Evolutionary conservation across 2,888 invertebrate species (phyloP).

Genomic region (Mesochorus sp.): DNA sequence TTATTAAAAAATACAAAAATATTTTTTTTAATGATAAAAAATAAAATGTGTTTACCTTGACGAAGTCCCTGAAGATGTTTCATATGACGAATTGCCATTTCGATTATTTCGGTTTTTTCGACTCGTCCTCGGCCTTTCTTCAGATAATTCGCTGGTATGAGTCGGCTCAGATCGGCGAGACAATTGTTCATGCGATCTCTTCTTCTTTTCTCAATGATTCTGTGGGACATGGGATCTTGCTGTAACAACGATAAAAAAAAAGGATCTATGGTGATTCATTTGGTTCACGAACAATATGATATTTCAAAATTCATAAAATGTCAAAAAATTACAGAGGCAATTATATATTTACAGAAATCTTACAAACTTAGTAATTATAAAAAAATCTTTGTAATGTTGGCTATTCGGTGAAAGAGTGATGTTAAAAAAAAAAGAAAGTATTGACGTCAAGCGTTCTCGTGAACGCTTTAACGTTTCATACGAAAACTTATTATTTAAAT

Average conservation of each 20-base stretch:
- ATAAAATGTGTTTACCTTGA: constrained; percentile 70
- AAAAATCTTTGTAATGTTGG: too few species aligned
- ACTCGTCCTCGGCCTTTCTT: constrained; percentile 97
- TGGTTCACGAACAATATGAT: background rate
- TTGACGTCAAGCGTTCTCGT: constrained; percentile 13
- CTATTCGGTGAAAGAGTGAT: background rate
- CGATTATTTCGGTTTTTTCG: constrained; percentile 98
- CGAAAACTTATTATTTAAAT: background rate
- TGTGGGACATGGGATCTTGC: constrained; percentile 98
- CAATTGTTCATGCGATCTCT: constrained; percentile 99
- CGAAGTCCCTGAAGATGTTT: constrained; percentile 91
- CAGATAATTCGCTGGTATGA: constrained; percentile 96
- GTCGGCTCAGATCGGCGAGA: constrained; percentile 94
- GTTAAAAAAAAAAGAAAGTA: constrained; percentile 14
- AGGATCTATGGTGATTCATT: background rate
- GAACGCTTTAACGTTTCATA: background rate
- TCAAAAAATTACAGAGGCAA: too few species aligned
- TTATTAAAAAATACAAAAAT: background rate
- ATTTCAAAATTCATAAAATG: background rate
- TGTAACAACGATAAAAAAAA: constrained; percentile 78
- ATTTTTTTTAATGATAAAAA: background rate
- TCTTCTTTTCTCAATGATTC: constrained; percentile 97
- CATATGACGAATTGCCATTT: constrained; percentile 98
- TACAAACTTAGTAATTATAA: too few species aligned
- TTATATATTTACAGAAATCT: too few species aligned